Conservation (phyloP, 2,113 vertebrate genomes). For the Choloepus hoffmanni region DNA sequence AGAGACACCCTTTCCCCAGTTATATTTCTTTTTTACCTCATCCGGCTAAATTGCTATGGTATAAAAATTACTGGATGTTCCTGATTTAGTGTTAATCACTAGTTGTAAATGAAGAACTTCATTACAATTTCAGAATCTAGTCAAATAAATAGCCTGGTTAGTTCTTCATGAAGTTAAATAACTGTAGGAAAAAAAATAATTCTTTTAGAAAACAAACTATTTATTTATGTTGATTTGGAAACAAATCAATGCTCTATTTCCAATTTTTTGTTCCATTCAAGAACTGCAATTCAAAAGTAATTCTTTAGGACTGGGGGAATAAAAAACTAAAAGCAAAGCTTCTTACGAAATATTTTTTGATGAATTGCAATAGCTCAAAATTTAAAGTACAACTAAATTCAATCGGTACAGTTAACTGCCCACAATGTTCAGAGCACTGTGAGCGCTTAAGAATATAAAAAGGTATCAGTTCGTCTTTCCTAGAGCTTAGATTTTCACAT, state of each 20-base stretch:
- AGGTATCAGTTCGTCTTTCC: neutral
- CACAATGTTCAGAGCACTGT: neutral
- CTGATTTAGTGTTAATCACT: neutral
- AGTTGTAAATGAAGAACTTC: constrained; percentile 27
- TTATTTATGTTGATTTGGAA: constrained; percentile 3
- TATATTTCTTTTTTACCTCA: neutral
- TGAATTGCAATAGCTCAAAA: neutral
- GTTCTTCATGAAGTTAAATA: constrained; percentile 14
- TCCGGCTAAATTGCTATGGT: neutral
- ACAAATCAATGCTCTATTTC: neutral
- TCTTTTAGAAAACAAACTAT: constrained; percentile 34
- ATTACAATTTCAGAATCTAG: neutral
- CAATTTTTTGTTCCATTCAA: constrained; percentile 7
- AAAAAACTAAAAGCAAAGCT: neutral
- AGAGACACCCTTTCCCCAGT: neutral
- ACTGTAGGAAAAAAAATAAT: neutral
- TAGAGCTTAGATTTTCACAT: neutral
- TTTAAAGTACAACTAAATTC: constrained; percentile 8
- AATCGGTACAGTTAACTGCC: neutral
- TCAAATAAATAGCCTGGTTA: constrained; percentile 25
- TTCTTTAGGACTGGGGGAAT: neutral
- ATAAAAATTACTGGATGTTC: constrained; percentile 25
- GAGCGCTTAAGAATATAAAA: neutral
- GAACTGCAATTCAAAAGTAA: constrained; percentile 52
- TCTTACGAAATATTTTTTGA: neutral